phyloP scores from a whole-genome alignment of 2,888 invertebrate species.

The Zhengitettix transpicula region DNA sequence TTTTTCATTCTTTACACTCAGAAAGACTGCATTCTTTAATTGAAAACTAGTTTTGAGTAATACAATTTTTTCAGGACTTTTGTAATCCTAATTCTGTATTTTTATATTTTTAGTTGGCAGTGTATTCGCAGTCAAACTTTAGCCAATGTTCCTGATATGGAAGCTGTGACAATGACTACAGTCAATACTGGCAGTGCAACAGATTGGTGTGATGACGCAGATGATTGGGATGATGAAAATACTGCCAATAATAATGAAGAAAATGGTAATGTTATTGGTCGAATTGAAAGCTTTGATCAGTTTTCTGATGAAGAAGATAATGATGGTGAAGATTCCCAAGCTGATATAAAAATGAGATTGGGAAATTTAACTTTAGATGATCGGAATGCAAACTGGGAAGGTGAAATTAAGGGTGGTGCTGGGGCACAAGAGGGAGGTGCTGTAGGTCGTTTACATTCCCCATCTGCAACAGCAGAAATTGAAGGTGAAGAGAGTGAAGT shows the following conservation, averaged over 20 bases:
- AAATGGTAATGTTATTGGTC: constrained; percentile 52
- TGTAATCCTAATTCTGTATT: not conserved
- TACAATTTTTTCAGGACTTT: too few species aligned
- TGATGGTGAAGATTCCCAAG: constrained; percentile 7
- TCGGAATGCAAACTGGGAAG: constrained; percentile 33
- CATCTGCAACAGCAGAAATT: constrained; percentile 58
- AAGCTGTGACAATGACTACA: constrained; percentile 16
- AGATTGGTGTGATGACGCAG: constrained; percentile 59
- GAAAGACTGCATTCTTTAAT: too few species aligned
- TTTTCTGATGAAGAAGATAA: constrained; percentile 8
- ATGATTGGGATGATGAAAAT: constrained; percentile 51
- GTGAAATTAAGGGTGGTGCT: constrained; percentile 6
- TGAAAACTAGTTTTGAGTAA: too few species aligned
- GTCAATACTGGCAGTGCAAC: constrained; percentile 23
- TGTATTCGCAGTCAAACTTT: constrained; percentile 57
- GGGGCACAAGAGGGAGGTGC: constrained; percentile 25
- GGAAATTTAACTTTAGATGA: constrained; percentile 23
- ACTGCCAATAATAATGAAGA: constrained; percentile 42
- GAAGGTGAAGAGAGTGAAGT: constrained; percentile 67
- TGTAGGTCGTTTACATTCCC: constrained; percentile 36
- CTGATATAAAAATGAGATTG: constrained; percentile 6
- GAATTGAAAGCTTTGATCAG: constrained; percentile 20
- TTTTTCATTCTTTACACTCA: too few species aligned
- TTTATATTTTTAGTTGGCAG: constrained; percentile 45
- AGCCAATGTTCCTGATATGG: constrained; percentile 31